Evolutionary conservation across 1,140 invertebrate species (phyloP), one percentile per base, ranked within the genome.

Genomic region (Eueides isabella): DNA sequence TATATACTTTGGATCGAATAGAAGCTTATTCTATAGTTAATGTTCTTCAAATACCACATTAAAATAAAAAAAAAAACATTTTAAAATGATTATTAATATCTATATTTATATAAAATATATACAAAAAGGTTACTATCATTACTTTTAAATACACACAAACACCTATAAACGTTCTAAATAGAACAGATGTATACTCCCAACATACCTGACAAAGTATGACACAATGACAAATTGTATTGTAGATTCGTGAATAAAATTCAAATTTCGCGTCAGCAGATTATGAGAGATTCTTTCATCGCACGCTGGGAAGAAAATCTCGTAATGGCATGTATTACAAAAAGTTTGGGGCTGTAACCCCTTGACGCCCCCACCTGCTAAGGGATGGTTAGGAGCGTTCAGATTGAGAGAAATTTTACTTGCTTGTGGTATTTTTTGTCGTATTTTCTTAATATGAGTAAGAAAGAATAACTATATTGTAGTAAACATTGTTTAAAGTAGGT

Each of bases 281-380:
- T 76, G 61, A 66, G 72, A 76, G 75, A 79, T 77, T 81, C 82
- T 84, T 83, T 81, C 67, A 76, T 67, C 71, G 73, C 80, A 79
- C 75, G 82, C 80, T 80, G 81, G 41, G 83, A 80, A 79, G 72
- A 77, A 78, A 81, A 78, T 75, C 71, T 64, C 74, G 74, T 80
- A 79, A 84, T 84, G 79, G 77, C 76, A 71, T 78, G 71, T 72
- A 77, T 76, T 77, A 84, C 82, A 84, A 84, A 82, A 79, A 80
- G 77, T 79, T 76, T 76, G 81, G 81, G 81, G 77, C 71, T 78
- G 72, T 70, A 79, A 84, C 82, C 82, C 82, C 82, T 84, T 84
- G 73, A 75, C 74, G 72, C 76, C 76, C 81, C 73, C 77, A 73
- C 79, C 75, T 76, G 75, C 70, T 26, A 74, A 75, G 72, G 67